Conservation (phyloP, 2,888 invertebrate species). For the Leptopilina drosophilae region DNA sequence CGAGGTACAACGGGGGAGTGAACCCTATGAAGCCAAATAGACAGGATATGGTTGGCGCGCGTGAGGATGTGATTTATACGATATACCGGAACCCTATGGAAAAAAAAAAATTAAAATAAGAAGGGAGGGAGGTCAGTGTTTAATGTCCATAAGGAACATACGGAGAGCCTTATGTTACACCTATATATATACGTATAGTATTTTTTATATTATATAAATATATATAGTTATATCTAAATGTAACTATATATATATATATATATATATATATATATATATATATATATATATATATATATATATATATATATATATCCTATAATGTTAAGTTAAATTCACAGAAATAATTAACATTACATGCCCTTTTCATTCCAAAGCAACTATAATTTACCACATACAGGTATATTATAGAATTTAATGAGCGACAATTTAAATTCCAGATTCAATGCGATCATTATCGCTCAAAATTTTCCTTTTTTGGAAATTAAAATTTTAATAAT, state of each 20-base stretch:
- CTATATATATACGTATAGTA: background rate
- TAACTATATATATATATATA: background rate
- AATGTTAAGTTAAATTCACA: background rate
- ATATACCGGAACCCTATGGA: slow-evolving; percentile 67
- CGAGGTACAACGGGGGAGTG: slow-evolving; percentile 49
- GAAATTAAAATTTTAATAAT: too few species aligned
- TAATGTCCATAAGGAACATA: slow-evolving; percentile 33
- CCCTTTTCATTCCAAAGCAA: background rate
- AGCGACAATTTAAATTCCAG: background rate
- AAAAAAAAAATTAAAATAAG: slow-evolving; percentile 40
- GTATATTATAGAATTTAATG: background rate
- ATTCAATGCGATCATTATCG: background rate
- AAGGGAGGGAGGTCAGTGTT: slow-evolving; percentile 31
- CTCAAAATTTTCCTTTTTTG: background rate
- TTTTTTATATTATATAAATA: too few species aligned
- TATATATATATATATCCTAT: too few species aligned
- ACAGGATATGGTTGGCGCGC: slow-evolving; percentile 63
- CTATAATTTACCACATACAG: background rate
- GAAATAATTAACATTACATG: background rate
- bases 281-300: too few species aligned
- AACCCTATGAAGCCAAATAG: slow-evolving; percentile 65
- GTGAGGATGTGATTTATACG: slow-evolving; percentile 73
- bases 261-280: background rate
- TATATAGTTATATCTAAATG: too few species aligned
- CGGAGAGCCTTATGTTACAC: slow-evolving; percentile 33